Percentiles rank a stretch among this genome's conserved stretches.
phyloP scores from a whole-genome alignment of 64 coral and sea anemone species.

The Pachyseris speciosa region DNA sequence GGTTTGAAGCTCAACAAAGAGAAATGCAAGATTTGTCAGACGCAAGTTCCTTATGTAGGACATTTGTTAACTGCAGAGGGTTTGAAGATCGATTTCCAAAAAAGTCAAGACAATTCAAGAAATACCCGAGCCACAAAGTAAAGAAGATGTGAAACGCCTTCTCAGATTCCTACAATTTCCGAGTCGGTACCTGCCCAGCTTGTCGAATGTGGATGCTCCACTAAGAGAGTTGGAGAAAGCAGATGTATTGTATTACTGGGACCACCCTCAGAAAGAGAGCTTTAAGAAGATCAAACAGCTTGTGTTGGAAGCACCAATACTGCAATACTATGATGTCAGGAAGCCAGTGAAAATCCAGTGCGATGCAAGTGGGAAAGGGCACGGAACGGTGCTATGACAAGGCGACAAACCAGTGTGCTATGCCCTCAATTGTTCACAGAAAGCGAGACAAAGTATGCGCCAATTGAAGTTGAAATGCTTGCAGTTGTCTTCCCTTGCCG shows the following conservation, averaged over 20 bases:
- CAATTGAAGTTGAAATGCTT: neutral
- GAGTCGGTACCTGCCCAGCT: conserved; percentile 57
- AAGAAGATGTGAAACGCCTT: conserved; percentile 63
- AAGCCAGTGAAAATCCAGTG: conserved; percentile 3
- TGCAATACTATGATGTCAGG: conserved; percentile 17
- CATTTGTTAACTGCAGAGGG: conserved; percentile 54
- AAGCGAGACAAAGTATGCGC: neutral
- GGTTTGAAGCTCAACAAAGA: conserved; percentile 64
- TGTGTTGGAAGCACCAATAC: neutral
- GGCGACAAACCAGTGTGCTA: neutral
- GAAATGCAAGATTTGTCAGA: conserved; percentile 34
- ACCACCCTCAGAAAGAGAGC: neutral
- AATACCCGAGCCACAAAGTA: conserved; percentile 49
- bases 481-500: neutral
- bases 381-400: neutral
- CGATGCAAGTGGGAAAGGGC: conserved; percentile 10
- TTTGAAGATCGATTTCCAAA: conserved; percentile 36
- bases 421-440: neutral
- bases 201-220: conserved; percentile 36
- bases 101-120: conserved; percentile 65
- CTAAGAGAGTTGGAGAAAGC: conserved; percentile 45
- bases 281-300: conserved; percentile 27
- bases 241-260: conserved; percentile 38
- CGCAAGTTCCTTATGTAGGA: conserved; percentile 58
- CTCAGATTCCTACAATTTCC: conserved; percentile 66